Evolutionary conservation across 1,140 invertebrate species (phyloP), one percentile per base, ranked within the genome.

Genomic region (Cydia amplana): DNA sequence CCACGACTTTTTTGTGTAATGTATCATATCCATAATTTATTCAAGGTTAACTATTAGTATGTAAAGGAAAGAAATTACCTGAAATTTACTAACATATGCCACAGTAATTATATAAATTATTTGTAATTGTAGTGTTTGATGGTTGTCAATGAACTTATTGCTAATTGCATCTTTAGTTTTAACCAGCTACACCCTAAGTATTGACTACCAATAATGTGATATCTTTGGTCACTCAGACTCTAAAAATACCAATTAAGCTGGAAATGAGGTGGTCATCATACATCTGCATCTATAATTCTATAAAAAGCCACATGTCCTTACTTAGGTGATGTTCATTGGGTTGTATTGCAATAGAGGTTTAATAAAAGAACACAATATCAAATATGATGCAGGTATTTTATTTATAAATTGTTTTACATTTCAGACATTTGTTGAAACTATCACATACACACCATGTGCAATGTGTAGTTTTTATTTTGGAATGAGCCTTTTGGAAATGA

Each of bases 381-480:
- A 40, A 40, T 40, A 40, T 40, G 36, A 10, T 40, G 20, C 7
- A 60, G 7, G n/a, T 60, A 60, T 18, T 7, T 20, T 63, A 36
- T 74, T 40, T 65, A 60, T 4, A 70, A 63, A 63, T 75, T 28
- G 77, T 79, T 67, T 67, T 75, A 76, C 40, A 7, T 91, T 94
- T 49, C 82, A 97, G 96, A 96, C 96, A 77, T 83, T 96, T 36
- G 93, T 97, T 51, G 97, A 98, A 93, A 97, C 97, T 93, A 91
- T 97, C 10, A 95, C 95, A 1, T 98, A 97, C 85, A 95, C 95
- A 20, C 97, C 97, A 76, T 94, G 95, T 80, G 96, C 96, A 70
- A 95, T 97, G 93, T 94, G 94, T 76, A 96, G 95, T 82, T 98
- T 97, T 84, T 97, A 96, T 85, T 96, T 97, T 93, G 95, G 95